Base-by-base conservation (phyloP, 2,888 invertebrate genomes). In the Drosophila diplacantha region DNA sequence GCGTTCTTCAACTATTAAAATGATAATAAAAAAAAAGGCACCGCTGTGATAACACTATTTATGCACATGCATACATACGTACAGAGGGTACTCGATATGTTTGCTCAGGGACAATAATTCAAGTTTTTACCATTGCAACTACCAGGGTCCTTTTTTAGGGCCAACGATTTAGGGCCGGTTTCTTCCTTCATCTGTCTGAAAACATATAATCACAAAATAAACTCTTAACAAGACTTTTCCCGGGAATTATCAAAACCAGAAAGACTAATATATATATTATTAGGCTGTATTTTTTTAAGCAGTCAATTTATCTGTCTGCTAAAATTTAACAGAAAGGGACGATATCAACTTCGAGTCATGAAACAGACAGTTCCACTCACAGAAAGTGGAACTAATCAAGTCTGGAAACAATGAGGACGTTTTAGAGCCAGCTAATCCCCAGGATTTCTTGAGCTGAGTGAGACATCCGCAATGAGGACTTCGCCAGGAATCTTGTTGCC, bases 1-100 rank as follows among this genome's bases (percentile, higher is more conserved):
- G 37, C 41, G 55, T 55, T 43, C 41, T 55, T 43, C 41, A 29
- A 44, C 20, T 29, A 44, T n/a, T 37, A 59, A 44, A 37, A 43
- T 59, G 14, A 44, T 44, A 20, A 44, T 44, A 44, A 44, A 44
- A 44, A 29, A 58, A 58, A 56, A 37, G 22, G 43, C 41, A 37
- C 24, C 35, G 29, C 24, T 14, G 18, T 59, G 58, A 59, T 59
- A 59, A 59, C 31, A 16, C 41, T 22, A n/a, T 31, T n/a, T 31
- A 32, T n/a, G 3, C 11, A 6, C 22, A 24, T 9, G n/a, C 24
- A 29, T 43, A 43, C 43, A 12, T 18, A 18, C 18, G 16, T 52
- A 52, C 22, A 39, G 22, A 41, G 32, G n/a, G 6, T 11, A 16
- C 7, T n/a, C 22, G 12, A 43, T 43, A 16, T 16, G 12, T 41